phyloP scores from a whole-genome alignment of 2,113 vertebrate species.

The Delphinapterus leucas region DNA sequence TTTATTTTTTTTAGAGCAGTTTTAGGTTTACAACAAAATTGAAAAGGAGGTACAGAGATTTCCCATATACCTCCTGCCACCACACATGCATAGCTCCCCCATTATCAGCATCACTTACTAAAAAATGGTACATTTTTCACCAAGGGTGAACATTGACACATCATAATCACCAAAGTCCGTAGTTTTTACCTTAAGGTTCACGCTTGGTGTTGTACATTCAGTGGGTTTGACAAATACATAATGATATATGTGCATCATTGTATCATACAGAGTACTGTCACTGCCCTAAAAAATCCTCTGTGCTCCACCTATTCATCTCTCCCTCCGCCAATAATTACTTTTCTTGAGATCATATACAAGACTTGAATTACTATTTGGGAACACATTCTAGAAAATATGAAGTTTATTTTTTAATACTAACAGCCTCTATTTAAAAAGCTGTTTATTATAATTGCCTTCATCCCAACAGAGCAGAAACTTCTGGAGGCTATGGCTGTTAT shows the following conservation, averaged over 20 bases:
- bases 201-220: neutral
- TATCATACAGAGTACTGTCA: neutral
- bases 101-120: neutral
- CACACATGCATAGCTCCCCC: accelerated
- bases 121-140: neutral
- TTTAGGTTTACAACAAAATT: neutral
- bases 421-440: neutral
- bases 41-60: neutral
- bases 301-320: neutral
- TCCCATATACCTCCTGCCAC: too few relatives aligned
- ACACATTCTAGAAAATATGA: conserved; percentile 26
- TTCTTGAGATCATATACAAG: neutral
- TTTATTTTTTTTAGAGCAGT: neutral
- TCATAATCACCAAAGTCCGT: neutral
- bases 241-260: neutral
- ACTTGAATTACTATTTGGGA: conserved; percentile 9
- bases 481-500: neutral
- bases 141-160: neutral
- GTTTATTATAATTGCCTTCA: conserved; percentile 27
- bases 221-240: neutral
- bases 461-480: neutral
- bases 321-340: neutral
- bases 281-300: neutral
- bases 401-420: neutral
- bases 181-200: neutral